Evolutionary conservation across 2,797 vertebrate genomes (phyloP).

Genomic region (Sebastes paucispinis): DNA sequence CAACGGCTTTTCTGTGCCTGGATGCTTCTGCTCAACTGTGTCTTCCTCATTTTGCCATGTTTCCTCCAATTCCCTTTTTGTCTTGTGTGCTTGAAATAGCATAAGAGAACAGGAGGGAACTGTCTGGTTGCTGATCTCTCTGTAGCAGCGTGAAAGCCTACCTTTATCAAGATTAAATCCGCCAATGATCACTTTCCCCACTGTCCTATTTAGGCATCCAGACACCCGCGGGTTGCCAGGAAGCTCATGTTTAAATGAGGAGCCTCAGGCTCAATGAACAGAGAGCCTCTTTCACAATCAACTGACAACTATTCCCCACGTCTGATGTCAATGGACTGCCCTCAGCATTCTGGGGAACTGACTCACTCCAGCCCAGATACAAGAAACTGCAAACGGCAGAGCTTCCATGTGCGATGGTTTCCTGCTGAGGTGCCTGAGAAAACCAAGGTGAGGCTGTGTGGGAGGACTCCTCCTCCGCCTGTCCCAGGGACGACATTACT

Average conservation of each 20-base stretch:
- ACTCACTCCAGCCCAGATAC: conserved; percentile 66
- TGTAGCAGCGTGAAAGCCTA: conserved; percentile 65
- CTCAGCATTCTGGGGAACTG: conserved; percentile 74
- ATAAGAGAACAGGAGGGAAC: conserved; percentile 37
- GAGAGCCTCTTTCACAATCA: conserved; percentile 80
- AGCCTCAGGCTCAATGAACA: conserved; percentile 77
- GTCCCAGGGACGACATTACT: conserved; percentile 55
- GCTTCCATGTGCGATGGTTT: conserved; percentile 52
- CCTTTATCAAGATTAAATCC: conserved; percentile 76
- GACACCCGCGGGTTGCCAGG: conserved; percentile 72
- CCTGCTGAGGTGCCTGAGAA: conserved; percentile 61
- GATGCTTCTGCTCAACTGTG: conserved; percentile 29
- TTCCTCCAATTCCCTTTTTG: conserved; percentile 50
- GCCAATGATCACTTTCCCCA: conserved; percentile 72
- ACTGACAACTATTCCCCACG: conserved; percentile 76
- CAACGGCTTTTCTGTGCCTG: conserved; percentile 16
- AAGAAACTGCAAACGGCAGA: conserved; percentile 57
- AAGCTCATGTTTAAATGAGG: conserved; percentile 81
- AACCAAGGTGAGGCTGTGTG: conserved; percentile 69
- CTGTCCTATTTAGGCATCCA: conserved; percentile 75
- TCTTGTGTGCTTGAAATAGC: conserved; percentile 56
- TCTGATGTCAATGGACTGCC: conserved; percentile 77
- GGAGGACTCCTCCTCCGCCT: conserved; percentile 57
- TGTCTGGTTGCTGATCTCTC: conserved; percentile 47
- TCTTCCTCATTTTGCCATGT: conserved; percentile 54